Base-by-base conservation (phyloP, 2,797 vertebrate genomes). In the Acestrorhynchus altus region DNA sequence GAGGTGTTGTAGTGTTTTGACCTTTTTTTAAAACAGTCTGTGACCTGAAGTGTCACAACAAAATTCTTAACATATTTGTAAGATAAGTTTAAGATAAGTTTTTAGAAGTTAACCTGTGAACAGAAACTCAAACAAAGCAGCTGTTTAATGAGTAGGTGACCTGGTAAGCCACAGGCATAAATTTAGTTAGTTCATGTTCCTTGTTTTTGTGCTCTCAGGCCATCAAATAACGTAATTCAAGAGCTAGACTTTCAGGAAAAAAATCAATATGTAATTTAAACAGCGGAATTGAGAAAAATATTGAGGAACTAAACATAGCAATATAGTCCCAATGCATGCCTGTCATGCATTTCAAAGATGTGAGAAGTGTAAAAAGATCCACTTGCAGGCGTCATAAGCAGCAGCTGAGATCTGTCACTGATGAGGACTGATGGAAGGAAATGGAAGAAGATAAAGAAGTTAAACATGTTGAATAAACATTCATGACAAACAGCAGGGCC, bases 1-100 rank as follows among this genome's bases (percentile, higher is more conserved):
- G 3, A 0, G 8, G 5, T 46, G 40, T 31, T 18, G n/a, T 16
- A 20, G 49, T 54, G 31, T 26, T 16, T 57, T 44, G 63, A n/a
- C 13, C 52, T 24, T 20, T 61, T 44, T 68, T 56, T 54, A 16
- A 26, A 40, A 46, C 11, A 59, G 54, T 20, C n/a, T 59, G 13
- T 18, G 42, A 77, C 56, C 11, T 24, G 61, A 61, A 57, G n/a
- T 35, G 54, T 46, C 51, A 49, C 28, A 26, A 57, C 39, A 8
- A 20, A 67, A 66, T 78, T 80, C 61, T 63, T 78, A 39, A 18
- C 44, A 77, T 77, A 63, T 52, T 35, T 72, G 15, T 35, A 4
- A 44, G 77, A 79, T 79, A 79, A 79, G 54, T n/a, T n/a, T n/a
- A n/a, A n/a, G n/a, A n/a, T n/a, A n/a, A 74, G 64, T 52, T 54